Evolutionary conservation across 2,797 vertebrate species (phyloP), one percentile per base, ranked within the genome.

Genomic region (Tiaroga cobitis): DNA sequence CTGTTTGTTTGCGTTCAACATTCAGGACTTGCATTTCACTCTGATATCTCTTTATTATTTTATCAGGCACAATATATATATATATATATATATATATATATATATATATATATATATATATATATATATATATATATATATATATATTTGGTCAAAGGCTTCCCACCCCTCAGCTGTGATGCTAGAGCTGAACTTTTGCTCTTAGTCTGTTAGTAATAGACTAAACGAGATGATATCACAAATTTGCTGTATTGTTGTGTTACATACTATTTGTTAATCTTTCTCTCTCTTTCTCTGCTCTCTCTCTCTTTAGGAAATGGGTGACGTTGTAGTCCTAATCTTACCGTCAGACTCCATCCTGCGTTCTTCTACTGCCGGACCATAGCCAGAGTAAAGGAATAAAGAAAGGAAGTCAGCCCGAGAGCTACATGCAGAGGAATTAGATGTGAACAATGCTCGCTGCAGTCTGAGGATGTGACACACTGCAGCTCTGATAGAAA

Each of bases 401-500:
- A 90, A 90, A 88, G 85, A 86, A 43, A 85, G 89, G 89, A 90
- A 88, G 86, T 87, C 49, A 56, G 83, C 49, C 70, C 32, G 11
- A 29, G 43, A n/a, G 59, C 80, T 32, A 69, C 75, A 70, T n/a
- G 65, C 49, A 43, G 29, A 82, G 51, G 69, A 88, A 87, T 80
- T 73, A 76, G 51, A 74, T 43, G 49, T 24, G 51, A 87, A 89
- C 86, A 73, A 82, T 86, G 51, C 46, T 34, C 16, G 7, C 51
- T 69, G 63, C 69, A 85, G 46, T 86, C 80, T 81, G 51, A 89
- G 85, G 85, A 88, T 87, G 84, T 85, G 83, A 80, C 83, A 79
- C 83, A 85, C 76, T 79, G 65, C 24, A 39, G 67, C 73, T 70
- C 68, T 51, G 49, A 72, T 61, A 46, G 39, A 85, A 72, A 43